These are phyloP conservation scores for Mallotus villosus DNA, from an alignment of 2,797 vertebrate genomes.

Conservation along the genomic window DNA sequence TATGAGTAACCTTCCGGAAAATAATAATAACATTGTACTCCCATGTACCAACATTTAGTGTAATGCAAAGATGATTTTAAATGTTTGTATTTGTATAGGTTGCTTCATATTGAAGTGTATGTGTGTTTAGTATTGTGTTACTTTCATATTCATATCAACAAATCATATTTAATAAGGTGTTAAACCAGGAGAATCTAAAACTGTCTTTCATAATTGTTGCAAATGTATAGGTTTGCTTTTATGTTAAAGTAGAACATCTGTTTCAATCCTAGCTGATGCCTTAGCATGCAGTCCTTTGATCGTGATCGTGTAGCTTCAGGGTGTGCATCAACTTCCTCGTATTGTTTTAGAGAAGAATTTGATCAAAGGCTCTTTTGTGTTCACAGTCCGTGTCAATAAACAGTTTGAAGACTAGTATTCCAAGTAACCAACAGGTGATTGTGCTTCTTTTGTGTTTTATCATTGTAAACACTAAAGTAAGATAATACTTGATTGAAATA, in stretches of 20 bases:
- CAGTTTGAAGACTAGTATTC: conserved; percentile 46
- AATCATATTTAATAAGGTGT: background rate
- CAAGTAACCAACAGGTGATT: background rate
- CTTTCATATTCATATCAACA: background rate
- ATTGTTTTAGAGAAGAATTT: background rate
- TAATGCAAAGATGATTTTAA: background rate
- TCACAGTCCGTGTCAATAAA: conserved; percentile 33
- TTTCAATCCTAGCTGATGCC: background rate
- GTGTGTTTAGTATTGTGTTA: no score
- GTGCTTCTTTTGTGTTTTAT: no score
- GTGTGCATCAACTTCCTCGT: background rate
- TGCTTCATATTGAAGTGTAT: no score
- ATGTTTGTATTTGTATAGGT: background rate
- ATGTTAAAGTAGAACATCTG: background rate
- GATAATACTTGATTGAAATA: no score
- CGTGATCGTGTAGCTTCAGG: background rate
- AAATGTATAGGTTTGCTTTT: background rate
- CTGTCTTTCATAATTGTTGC: background rate
- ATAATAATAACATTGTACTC: background rate
- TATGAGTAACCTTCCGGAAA: background rate
- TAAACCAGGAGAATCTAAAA: background rate
- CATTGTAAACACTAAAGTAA: no score
- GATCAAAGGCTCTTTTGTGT: conserved; percentile 20
- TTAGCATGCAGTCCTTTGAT: background rate
- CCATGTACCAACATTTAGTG: background rate